Conservation (phyloP, 2,888 invertebrate species). For the Falcaria lacertinaria region DNA sequence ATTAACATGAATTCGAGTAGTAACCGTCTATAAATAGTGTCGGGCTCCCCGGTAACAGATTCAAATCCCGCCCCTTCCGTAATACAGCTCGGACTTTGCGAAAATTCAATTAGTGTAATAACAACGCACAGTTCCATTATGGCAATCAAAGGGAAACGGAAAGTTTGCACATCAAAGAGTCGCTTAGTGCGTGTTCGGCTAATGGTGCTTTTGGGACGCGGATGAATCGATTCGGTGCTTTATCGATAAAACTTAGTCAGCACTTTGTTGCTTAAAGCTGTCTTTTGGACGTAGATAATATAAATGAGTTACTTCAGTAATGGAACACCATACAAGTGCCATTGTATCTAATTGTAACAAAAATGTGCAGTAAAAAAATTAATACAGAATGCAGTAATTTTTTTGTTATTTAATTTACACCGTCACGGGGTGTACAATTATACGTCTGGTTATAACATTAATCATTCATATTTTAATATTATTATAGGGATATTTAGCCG, state of each 20-base stretch:
- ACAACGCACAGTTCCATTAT: conserved; percentile 70
- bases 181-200: conserved; percentile 54
- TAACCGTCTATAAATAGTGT: conserved; percentile 14
- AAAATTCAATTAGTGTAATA: conserved; percentile 76
- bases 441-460: too few relatives aligned
- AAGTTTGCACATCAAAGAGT: conserved; percentile 74
- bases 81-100: conserved; percentile 43
- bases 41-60: conserved; percentile 24
- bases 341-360: too few relatives aligned
- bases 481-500: too few relatives aligned
- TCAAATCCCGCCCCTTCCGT: conserved; percentile 30
- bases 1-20: too few relatives aligned
- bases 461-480: too few relatives aligned
- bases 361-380: too few relatives aligned
- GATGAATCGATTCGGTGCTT: conserved; percentile 19
- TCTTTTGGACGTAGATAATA: too few relatives aligned
- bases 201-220: conserved; percentile 46
- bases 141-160: conserved; percentile 73
- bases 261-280: not conserved
- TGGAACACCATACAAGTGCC: too few relatives aligned
- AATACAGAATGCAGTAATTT: too few relatives aligned
- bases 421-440: too few relatives aligned
- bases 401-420: too few relatives aligned
- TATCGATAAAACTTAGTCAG: conserved; percentile 21
- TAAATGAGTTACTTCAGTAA: too few relatives aligned